A percentile compares a stretch with the other conserved stretches of the same genome.
These are phyloP conservation scores for Mystacides longicornis DNA, from an alignment of 2,888 invertebrate genomes.

Conservation along the genomic window DNA sequence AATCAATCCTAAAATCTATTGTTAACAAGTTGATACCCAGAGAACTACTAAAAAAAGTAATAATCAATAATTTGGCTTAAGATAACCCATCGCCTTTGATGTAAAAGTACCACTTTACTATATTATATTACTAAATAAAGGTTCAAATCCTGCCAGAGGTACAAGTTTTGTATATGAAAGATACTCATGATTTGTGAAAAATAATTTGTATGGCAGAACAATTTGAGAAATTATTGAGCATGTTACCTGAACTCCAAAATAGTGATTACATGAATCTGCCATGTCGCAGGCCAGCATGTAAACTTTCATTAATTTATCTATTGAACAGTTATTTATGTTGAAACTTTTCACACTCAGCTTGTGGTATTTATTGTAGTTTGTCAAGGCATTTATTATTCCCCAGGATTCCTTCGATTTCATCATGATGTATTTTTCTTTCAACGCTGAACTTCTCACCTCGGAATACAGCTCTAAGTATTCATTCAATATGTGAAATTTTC, in stretches of 20 bases:
- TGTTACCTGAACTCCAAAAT: constrained; percentile 14
- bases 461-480: constrained; percentile 4
- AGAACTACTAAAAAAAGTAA: no score
- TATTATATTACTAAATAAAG: no score
- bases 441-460: neutral
- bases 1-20: no score
- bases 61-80: no score
- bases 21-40: no score
- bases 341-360: neutral
- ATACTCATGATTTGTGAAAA: no score
- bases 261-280: constrained; percentile 4
- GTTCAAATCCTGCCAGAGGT: no score
- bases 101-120: no score
- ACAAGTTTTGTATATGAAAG: no score
- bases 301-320: constrained; percentile 12
- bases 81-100: no score
- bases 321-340: neutral
- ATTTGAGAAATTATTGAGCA: no score
- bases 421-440: neutral
- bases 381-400: neutral
- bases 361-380: neutral
- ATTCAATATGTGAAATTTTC: constrained; percentile 11
- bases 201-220: no score
- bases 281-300: constrained; percentile 16
- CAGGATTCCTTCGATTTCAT: neutral